Evolutionary conservation across 2,113 vertebrate genomes (phyloP), one percentile per base, ranked within the genome.

Genomic region (Seriola quinqueradiata): DNA sequence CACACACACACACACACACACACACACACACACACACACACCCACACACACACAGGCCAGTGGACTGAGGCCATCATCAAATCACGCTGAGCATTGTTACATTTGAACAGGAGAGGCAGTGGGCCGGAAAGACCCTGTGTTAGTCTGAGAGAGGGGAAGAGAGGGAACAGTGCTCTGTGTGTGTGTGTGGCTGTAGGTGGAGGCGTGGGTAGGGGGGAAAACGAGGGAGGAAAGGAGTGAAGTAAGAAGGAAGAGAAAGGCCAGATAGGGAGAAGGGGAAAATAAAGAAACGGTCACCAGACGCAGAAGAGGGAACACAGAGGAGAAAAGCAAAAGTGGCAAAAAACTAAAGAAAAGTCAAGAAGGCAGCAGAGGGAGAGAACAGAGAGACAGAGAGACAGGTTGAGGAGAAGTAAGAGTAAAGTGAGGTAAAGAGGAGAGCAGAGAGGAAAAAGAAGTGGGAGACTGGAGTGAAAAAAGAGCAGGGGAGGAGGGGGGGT

Each of bases 1-100:
- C 61, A 67, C 66, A 88, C 64, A 80, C 70, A 85, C 67, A 84
- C 54, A 85, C 71, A 79, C 1, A 79, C 19, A 81, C 21, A 60
- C 14, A 77, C 21, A 76, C 17, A 78, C 17, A 60, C 52, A 84
- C 38, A 67, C 44, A 72, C 19, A 79, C 8, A 42, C 40, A 42
- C 8, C 64, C 58, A 80, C 66, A 71, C 71, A 84, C 54, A 85
- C 71, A 79, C 1, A 79, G 72, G 52, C 72, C 55, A 17, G 85
- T 91, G 90, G 91, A 90, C 84, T 92, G 88, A 88, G 89, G 89
- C 89, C 92, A 90, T 90, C 89, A 90, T 93, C 92, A 94, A 94
- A 95, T 93, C 94, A 93, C 91, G 61, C 81, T 84, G 93, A 91
- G 92, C 90, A 92, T 92, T 93, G 93, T 94, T 94, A 90, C 90